Base-by-base conservation (phyloP, 2,797 vertebrate species). In the Eptatretus atami region DNA sequence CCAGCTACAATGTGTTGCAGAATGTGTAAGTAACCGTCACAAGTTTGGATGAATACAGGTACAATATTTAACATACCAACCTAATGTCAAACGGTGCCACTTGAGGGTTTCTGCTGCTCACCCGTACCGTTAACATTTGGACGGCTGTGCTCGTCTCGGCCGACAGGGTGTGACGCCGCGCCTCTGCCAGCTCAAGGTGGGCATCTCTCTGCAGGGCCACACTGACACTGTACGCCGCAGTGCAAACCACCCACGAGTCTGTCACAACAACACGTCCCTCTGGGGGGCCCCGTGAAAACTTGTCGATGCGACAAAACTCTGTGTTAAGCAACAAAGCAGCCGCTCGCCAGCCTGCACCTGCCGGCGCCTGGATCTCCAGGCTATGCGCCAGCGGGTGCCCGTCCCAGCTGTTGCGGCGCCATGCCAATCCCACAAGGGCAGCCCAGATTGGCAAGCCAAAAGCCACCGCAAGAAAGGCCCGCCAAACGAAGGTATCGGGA, bases 221-320 rank as follows among this genome's bases (percentile, higher is more conserved):
- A 0, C 79, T 69, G 63, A 94, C 74, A 5, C 71, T 69, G 66
- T 94, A 95, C 1, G 84, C 81, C 65, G 82, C 81, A 69, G 85
- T 24, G n/a, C 25, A 12, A 69, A 95, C 76, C 65, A 95, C 81
- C 88, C 88, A 95, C 0, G 76, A 82, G 75, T 95, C 85, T 0
- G 88, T 95, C 13, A 93, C 77, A 0, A 95, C 80, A 15, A 90
- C 81, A 52, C 83, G 74, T 0, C 83, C 81, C 54, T 80, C 83
- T 0, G 81, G 78, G 0, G 75, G 77, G 11, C 88, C 88, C 0
- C 81, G 82, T 6, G 82, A 81, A 68, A 95, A 94, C 72, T 94
- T 95, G 67, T 94, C 87, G 0, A 95, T 86, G 65, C 78, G 77
- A 31, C 83, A 76, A 68, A 93, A 95, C 72, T 95, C 88, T 0